Evolutionary conservation across 1,140 invertebrate species (phyloP).

Genomic region (Glossosoma conforme): DNA sequence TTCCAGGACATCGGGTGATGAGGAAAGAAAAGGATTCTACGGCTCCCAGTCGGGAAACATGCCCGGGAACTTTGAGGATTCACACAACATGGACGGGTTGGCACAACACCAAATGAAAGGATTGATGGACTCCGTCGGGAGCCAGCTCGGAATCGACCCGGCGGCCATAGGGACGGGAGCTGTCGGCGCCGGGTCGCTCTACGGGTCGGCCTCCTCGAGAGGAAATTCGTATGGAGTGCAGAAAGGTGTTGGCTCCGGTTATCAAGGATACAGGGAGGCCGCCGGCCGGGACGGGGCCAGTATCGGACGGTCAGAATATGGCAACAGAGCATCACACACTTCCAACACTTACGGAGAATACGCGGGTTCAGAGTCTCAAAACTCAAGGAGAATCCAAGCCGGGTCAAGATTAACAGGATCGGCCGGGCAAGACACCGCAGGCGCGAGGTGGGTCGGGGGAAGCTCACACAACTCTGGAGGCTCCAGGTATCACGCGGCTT

Average conservation of each 20-base stretch:
- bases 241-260: not conserved
- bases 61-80: slow-evolving; percentile 46
- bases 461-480: not conserved
- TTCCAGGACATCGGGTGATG: slow-evolving; percentile 45
- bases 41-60: slow-evolving; percentile 47
- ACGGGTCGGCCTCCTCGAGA: slow-evolving; percentile 40
- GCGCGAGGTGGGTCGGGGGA: not conserved
- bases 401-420: slow-evolving; percentile 2
- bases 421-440: not conserved
- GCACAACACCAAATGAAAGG: slow-evolving; percentile 46
- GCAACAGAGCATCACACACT: slow-evolving; percentile 4
- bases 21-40: slow-evolving; percentile 41
- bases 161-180: slow-evolving; percentile 21
- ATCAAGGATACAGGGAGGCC: not conserved
- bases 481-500: slow-evolving; percentile 1
- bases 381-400: no score
- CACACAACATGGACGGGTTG: slow-evolving; percentile 47
- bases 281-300: not conserved
- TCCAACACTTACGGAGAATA: no score
- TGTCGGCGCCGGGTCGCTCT: slow-evolving; percentile 40
- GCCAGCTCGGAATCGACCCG: slow-evolving; percentile 41
- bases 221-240: slow-evolving; percentile 31
- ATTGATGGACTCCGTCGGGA: slow-evolving; percentile 39
- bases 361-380: no score
- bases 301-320: not conserved